A percentile compares a stretch with the other conserved stretches of the same genome.
Conservation (phyloP, 2,797 vertebrate species). For the Crocidura indochinensis region DNA sequence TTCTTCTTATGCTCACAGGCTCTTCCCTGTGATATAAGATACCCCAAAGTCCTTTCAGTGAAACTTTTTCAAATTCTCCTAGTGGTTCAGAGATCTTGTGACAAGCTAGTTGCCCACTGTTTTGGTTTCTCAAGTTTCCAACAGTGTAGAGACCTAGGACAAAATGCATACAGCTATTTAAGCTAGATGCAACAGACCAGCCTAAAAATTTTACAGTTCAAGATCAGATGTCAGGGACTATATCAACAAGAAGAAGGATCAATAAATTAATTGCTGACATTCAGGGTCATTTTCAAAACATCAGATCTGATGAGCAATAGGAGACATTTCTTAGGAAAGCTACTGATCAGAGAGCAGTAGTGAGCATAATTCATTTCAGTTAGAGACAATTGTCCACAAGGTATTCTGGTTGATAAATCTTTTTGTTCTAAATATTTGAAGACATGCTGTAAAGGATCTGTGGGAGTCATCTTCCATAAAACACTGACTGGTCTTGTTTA, state of each 20-base stretch:
- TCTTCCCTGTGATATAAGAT: no score
- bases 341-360: conserved; percentile 84
- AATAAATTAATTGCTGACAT: conserved; percentile 88
- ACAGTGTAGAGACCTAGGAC: no score
- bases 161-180: no score
- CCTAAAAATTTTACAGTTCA: neutral
- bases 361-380: conserved; percentile 76
- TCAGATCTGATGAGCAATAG: conserved; percentile 77
- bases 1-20: no score
- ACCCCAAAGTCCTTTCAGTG: neutral
- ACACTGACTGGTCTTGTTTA: conserved; percentile 80
- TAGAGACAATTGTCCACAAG: conserved; percentile 59
- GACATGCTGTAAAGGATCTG: conserved; percentile 80
- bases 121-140: no score
- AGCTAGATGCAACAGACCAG: no score
- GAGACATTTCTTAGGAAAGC: conserved; percentile 61
- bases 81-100: no score
- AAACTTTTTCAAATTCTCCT: neutral
- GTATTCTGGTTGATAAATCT: conserved; percentile 69
- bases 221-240: conserved; percentile 88
- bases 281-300: conserved; percentile 86
- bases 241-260: conserved; percentile 85
- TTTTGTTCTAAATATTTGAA: conserved; percentile 63
- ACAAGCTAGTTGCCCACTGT: no score
- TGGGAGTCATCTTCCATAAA: conserved; percentile 79